A percentile compares a stretch with the other conserved stretches of the same genome.
phyloP scores from a whole-genome alignment of 2,797 vertebrate genomes.

The Chromis chromis region DNA sequence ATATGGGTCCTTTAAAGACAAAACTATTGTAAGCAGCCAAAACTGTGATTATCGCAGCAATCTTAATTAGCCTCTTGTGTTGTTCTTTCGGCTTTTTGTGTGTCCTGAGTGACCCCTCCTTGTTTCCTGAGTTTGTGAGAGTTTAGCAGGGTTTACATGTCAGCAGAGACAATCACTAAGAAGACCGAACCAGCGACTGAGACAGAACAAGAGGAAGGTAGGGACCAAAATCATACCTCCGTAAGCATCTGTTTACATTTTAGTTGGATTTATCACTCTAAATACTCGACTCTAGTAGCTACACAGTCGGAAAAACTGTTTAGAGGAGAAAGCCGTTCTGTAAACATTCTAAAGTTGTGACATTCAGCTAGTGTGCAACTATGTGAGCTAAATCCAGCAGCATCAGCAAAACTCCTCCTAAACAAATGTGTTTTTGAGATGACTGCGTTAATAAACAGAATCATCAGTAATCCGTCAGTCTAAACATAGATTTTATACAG shows the following conservation, averaged over 20 bases:
- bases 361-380: background rate
- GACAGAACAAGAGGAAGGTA: background rate
- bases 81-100: conserved; percentile 32
- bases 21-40: background rate
- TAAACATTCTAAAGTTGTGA: background rate
- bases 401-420: conserved; percentile 8
- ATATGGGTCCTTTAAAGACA: background rate
- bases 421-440: conserved; percentile 1
- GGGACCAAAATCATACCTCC: background rate
- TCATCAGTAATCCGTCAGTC: background rate
- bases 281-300: background rate
- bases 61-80: conserved; percentile 33
- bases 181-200: conserved; percentile 6
- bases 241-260: background rate
- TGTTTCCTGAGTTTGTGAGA: conserved; percentile 26
- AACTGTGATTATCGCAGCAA: conserved; percentile 9
- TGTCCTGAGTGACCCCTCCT: conserved; percentile 9
- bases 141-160: conserved; percentile 18
- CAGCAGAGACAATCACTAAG: background rate
- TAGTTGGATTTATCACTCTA: background rate
- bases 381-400: background rate
- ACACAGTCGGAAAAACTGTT: background rate
- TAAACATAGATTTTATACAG: background rate
- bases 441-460: background rate
- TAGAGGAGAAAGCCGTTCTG: background rate